Percentiles rank a stretch among this genome's conserved stretches.
Conservation (phyloP, 1,140 invertebrate genomes). For the Trichonephila clavata region DNA sequence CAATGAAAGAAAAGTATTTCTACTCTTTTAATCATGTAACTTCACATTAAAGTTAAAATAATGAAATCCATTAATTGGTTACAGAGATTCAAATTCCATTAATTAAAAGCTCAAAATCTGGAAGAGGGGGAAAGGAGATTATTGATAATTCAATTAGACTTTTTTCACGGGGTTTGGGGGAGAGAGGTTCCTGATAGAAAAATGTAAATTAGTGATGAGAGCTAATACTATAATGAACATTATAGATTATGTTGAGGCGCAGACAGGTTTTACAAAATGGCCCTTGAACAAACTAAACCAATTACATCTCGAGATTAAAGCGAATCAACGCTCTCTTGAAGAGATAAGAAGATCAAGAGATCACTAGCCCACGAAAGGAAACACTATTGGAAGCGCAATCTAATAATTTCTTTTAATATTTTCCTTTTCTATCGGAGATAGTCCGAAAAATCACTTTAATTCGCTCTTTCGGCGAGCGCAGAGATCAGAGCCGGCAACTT, state of each 20-base stretch:
- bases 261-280: conserved; percentile 70
- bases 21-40: not conserved
- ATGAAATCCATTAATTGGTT: too few species aligned
- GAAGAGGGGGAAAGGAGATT: conserved; percentile 9
- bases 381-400: conserved; percentile 68
- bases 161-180: too few species aligned
- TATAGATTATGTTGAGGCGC: not conserved
- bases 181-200: not conserved
- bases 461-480: conserved; percentile 69
- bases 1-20: not conserved
- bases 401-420: conserved; percentile 73
- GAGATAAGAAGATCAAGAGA: conserved; percentile 64
- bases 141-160: conserved; percentile 54
- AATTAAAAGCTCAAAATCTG: conserved; percentile 52
- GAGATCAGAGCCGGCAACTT: conserved; percentile 21
- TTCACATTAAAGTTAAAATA: not conserved
- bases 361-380: conserved; percentile 50
- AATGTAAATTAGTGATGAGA: conserved; percentile 52
- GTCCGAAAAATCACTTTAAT: conserved; percentile 77
- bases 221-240: conserved; percentile 70
- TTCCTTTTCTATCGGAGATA: conserved; percentile 57
- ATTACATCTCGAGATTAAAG: conserved; percentile 67
- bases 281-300: conserved; percentile 67
- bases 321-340: conserved; percentile 5
- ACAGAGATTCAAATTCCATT: conserved; percentile 29